phyloP scores from a whole-genome alignment of 2,888 invertebrate species.

The Drymonia ruficornis region DNA sequence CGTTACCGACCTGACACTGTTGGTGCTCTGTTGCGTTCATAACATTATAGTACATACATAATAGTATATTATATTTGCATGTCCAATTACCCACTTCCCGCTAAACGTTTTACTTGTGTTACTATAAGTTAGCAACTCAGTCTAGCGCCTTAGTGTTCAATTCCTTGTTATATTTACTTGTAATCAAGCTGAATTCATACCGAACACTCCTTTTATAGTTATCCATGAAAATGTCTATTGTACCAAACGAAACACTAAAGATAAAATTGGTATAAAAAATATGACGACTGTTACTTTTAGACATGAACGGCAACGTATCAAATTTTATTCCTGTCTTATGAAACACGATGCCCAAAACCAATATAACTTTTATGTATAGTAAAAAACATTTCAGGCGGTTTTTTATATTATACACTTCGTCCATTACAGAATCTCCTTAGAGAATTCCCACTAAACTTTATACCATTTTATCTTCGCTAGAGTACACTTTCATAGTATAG shows the following conservation, averaged over 20 bases:
- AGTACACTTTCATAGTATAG: conserved; percentile 9
- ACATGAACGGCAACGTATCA: too few species aligned
- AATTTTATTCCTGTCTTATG: too few species aligned
- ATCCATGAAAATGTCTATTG: too few species aligned
- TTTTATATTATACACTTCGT: conserved; percentile 21
- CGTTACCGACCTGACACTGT: neutral
- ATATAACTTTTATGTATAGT: too few species aligned
- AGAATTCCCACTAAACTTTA: conserved; percentile 20
- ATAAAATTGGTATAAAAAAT: too few species aligned
- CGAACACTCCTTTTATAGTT: too few species aligned
- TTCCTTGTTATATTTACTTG: too few species aligned
- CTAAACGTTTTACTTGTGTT: neutral
- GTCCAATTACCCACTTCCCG: neutral
- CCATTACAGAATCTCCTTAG: conserved; percentile 26
- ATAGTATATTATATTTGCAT: neutral
- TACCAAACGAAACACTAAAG: too few species aligned
- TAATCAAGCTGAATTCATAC: too few species aligned
- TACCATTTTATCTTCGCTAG: conserved; percentile 1
- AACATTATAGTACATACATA: too few species aligned
- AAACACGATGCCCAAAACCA: too few species aligned
- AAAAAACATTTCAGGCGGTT: neutral
- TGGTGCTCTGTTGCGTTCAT: neutral
- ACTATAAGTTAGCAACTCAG: neutral
- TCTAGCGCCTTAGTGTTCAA: neutral
- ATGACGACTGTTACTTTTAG: too few species aligned